These are phyloP conservation scores for Phyto melanocephala DNA, from an alignment of 2,888 invertebrate genomes.

Conservation along the genomic window DNA sequence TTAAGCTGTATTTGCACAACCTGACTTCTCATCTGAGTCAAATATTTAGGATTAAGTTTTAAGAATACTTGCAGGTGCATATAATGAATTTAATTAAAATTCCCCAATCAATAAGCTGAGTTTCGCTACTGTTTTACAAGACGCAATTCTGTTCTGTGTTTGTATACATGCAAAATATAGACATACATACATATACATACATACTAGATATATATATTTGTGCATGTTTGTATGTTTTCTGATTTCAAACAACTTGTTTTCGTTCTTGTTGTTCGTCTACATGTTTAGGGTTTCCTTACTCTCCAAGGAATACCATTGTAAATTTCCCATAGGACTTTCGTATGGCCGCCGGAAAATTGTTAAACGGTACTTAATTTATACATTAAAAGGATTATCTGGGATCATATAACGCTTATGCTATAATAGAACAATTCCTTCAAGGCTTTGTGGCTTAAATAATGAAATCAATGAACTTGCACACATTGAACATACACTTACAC, in stretches of 20 bases:
- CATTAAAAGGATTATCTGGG: conserved; percentile 58
- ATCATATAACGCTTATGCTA: conserved; percentile 46
- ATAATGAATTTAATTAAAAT: no score
- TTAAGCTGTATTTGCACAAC: no score
- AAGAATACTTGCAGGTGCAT: no score
- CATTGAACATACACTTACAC: conserved; percentile 2
- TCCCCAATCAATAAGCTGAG: no score
- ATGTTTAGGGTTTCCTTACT: conserved; percentile 39
- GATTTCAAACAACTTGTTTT: background rate
- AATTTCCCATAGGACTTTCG: conserved; percentile 59
- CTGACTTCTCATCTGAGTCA: no score
- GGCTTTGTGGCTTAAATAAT: conserved; percentile 52
- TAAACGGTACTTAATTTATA: conserved; percentile 74
- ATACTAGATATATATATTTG: no score
- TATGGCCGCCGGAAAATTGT: conserved; percentile 72
- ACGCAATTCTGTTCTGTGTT: no score
- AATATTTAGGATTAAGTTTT: no score
- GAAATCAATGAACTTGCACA: conserved; percentile 47
- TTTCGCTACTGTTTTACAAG: no score
- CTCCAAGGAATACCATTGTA: conserved; percentile 40
- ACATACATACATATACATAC: no score
- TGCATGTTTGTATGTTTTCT: background rate
- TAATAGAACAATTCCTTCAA: conserved; percentile 43
- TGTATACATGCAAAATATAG: no score
- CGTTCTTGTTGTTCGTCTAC: background rate